Percentiles rank a stretch among this genome's conserved stretches.
These are phyloP conservation scores for Aulostomus chinensis DNA, from an alignment of 2,797 vertebrate species.

Conservation along the genomic window DNA sequence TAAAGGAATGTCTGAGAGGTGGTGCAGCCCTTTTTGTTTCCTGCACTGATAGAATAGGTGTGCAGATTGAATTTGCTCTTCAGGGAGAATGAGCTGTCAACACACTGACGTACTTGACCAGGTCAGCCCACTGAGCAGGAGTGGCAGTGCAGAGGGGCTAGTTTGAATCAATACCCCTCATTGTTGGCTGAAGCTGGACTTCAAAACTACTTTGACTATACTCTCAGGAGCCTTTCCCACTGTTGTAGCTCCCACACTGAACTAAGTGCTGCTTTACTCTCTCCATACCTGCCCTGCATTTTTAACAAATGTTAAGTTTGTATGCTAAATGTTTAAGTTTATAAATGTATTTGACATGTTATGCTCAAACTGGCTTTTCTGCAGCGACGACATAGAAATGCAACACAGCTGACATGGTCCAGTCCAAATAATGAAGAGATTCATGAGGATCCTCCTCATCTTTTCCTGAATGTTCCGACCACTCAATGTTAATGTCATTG, in stretches of 20 bases:
- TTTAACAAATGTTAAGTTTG: constrained; percentile 2
- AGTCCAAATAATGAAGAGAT: constrained; percentile 27
- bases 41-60: constrained; percentile 42
- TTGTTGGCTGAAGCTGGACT: constrained; percentile 66
- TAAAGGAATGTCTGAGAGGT: constrained; percentile 33
- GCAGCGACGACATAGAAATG: constrained; percentile 3
- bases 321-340: neutral
- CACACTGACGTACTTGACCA: constrained; percentile 77
- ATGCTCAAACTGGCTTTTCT: too few relatives aligned
- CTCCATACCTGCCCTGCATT: constrained; percentile 33
- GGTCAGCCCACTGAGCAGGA: constrained; percentile 44
- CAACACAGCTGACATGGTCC: constrained; percentile 4
- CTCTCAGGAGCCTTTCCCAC: constrained; percentile 71
- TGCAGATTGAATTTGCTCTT: constrained; percentile 63
- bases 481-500: constrained; percentile 33
- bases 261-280: constrained; percentile 19
- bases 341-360: constrained; percentile 5
- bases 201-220: constrained; percentile 59
- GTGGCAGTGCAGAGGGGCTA: constrained; percentile 44
- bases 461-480: constrained; percentile 29
- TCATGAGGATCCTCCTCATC: constrained; percentile 19
- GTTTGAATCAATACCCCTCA: constrained; percentile 70
- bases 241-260: constrained; percentile 35
- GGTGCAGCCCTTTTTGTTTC: constrained; percentile 22
- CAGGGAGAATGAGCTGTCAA: constrained; percentile 66